Conservation (phyloP, 1,140 invertebrate genomes). For the Zophobas morio region DNA sequence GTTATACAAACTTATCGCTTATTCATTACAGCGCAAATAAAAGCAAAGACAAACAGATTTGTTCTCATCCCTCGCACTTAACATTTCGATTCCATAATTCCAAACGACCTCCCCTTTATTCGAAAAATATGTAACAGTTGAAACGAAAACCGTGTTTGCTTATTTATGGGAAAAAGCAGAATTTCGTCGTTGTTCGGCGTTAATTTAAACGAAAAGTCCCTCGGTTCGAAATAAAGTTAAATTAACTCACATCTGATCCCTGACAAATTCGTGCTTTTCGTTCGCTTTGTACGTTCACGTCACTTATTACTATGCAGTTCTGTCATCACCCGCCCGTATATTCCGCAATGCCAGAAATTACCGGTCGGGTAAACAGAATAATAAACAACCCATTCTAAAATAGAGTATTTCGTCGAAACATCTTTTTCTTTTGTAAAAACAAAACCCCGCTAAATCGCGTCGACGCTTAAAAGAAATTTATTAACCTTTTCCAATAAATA, state of each 20-base stretch:
- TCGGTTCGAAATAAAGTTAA: conserved; percentile 3
- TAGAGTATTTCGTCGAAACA: conserved; percentile 36
- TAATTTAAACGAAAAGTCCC: not conserved
- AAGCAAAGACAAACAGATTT: too few relatives aligned
- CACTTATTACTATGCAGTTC: conserved; percentile 30
- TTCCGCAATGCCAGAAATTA: conserved; percentile 33
- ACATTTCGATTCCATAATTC: too few relatives aligned
- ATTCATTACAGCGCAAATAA: too few relatives aligned
- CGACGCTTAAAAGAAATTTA: conserved; percentile 25
- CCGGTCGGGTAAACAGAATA: conserved; percentile 33
- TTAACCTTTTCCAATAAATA: conserved; percentile 41
- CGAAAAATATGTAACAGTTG: not conserved
- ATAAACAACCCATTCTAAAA: conserved; percentile 38
- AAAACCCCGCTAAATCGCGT: conserved; percentile 22
- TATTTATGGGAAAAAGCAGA: not conserved
- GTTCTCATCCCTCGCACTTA: too few relatives aligned
- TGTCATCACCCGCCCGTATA: conserved; percentile 26
- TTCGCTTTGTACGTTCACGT: not conserved
- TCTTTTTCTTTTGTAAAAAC: conserved; percentile 34
- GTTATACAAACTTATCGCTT: too few relatives aligned
- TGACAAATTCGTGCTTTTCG: not conserved
- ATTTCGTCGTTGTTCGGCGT: not conserved
- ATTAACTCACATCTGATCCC: conserved; percentile 13
- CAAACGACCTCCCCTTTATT: too few relatives aligned
- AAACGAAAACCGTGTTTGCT: not conserved